These are phyloP conservation scores for Dunckerocampus dactyliophorus DNA, from an alignment of 2,113 vertebrate genomes.

Conservation along the genomic window DNA sequence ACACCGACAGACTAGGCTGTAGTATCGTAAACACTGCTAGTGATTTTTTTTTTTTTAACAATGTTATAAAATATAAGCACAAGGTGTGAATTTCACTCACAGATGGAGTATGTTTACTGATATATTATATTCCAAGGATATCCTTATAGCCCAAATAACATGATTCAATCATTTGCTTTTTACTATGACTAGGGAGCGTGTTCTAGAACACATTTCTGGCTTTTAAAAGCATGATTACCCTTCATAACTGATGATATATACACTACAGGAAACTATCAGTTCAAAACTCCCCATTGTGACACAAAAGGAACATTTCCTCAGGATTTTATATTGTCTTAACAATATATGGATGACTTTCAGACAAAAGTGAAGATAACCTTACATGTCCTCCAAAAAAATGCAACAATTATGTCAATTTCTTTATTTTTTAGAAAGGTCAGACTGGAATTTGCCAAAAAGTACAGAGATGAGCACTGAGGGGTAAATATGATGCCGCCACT, in stretches of 20 bases:
- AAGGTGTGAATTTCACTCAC: slow-evolving; percentile 1
- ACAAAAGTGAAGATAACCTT: no score
- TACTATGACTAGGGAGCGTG: not conserved
- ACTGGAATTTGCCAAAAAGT: no score
- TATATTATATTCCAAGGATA: not conserved
- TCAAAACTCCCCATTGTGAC: not conserved
- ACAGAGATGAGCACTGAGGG: no score
- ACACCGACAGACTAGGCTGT: slow-evolving; percentile 4
- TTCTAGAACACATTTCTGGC: not conserved
- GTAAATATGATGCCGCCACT: no score
- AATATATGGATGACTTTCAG: no score
- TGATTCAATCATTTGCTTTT: not conserved
- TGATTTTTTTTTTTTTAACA: slow-evolving; percentile 3
- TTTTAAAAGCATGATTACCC: not conserved
- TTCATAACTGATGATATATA: slow-evolving; percentile 1
- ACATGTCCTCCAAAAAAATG: no score
- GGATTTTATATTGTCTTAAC: not conserved
- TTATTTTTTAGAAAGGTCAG: no score
- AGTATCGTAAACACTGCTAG: not conserved
- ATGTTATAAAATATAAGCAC: not conserved
- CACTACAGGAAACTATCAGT: not conserved
- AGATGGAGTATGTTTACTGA: slow-evolving; percentile 5
- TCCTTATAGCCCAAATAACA: not conserved
- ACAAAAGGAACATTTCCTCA: not conserved
- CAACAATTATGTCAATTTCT: no score